Evolutionary conservation across 2,113 vertebrate species (phyloP), one percentile per base, ranked within the genome.

Genomic region (Poeciliopsis retropinna): DNA sequence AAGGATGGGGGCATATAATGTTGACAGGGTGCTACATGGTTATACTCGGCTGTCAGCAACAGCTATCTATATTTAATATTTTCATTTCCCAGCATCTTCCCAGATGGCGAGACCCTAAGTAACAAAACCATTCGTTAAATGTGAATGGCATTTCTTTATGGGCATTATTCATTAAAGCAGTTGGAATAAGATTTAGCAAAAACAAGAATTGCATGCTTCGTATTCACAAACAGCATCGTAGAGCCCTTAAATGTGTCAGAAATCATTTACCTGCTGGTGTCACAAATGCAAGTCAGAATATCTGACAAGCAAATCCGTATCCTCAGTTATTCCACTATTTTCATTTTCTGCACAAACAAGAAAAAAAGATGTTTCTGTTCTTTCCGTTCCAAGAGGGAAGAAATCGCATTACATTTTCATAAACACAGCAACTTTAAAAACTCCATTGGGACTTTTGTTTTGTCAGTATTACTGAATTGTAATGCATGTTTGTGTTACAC

Each of bases 1-100:
- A 91, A 85, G 84, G 78, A 88, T 60, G 70, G 79, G 85, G 82
- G 85, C 72, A 88, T 72, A 67, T 29, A 66, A 72, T 78, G 85
- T 82, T 72, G 76, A 75, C 86, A 82, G 76, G 60, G 76, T 82
- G 72, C 78, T 88, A 79, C 83, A 87, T 85, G 74, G 74, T 82
- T 82, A 80, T 79, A 66, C 72, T 76, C 61, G 73, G 69, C 87
- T 89, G 87, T 85, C 88, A 84, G 78, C 74, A 88, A 57, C 68
- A 51, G 68, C 72, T 66, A 85, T 88, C 82, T 88, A 87, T 89
- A 82, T 87, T 83, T 88, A 85, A 88, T 84, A 85, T 82, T 82
- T 80, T 72, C 65, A 81, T 83, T 83, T 86, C 75, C 47, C 70
- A 66, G 60, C 22, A 77, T 78, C 68, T 78, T 65, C 67, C 68